Evolutionary conservation across 1,140 invertebrate species (phyloP).

Genomic region (Myzus persicae): DNA sequence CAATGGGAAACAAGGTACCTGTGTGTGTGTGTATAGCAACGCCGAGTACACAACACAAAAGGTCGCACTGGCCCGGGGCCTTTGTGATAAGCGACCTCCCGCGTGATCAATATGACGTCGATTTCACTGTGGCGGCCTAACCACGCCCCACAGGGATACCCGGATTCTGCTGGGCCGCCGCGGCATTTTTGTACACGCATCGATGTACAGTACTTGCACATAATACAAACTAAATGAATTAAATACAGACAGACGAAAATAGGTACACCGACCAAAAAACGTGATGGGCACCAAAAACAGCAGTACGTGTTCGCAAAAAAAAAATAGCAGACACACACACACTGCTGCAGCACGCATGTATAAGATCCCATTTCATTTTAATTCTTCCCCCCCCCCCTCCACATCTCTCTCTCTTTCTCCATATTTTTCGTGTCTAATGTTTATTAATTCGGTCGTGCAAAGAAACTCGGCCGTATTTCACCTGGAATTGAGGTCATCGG

Average conservation of each 20-base stretch:
- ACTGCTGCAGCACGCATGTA: not conserved
- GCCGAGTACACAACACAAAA: conserved; percentile 56
- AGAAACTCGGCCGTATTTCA: conserved; percentile 55
- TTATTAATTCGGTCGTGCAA: conserved; percentile 50
- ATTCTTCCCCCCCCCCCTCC: not conserved
- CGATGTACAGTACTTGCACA: not conserved
- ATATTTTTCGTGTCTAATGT: conserved; percentile 8
- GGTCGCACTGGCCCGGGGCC: conserved; percentile 49
- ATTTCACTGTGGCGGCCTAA: conserved; percentile 46
- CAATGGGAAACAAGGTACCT: conserved; percentile 49
- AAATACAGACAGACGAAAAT: not conserved
- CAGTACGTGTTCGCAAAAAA: not conserved
- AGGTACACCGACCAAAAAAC: not conserved
- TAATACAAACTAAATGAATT: not conserved
- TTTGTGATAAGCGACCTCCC: conserved; percentile 58
- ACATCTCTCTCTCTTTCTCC: not conserved
- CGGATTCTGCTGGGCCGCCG: conserved; percentile 44
- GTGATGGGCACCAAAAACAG: not conserved
- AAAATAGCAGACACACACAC: not conserved
- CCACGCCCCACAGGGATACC: conserved; percentile 48
- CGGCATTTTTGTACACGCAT: not conserved
- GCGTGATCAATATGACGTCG: conserved; percentile 58
- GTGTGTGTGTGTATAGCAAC: conserved; percentile 58
- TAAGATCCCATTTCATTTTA: not conserved
- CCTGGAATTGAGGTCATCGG: conserved; percentile 57